Conservation (phyloP, 1,140 invertebrate species). For the Polypedilum vanderplanki region DNA sequence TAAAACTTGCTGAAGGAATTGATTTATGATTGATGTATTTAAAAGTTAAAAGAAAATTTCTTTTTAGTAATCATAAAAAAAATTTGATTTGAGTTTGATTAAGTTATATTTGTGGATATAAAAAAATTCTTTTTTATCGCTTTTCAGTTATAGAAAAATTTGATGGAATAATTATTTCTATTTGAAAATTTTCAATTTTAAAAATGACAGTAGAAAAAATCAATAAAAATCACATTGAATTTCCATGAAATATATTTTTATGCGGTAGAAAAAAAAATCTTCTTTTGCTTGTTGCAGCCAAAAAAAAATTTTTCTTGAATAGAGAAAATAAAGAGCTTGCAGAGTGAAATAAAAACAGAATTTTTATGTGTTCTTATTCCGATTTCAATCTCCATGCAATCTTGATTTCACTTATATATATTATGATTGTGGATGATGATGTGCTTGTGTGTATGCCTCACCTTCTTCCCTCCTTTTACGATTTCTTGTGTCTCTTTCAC, state of each 20-base stretch:
- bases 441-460: neutral
- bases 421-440: constrained; percentile 1
- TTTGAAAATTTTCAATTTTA: no score
- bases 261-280: constrained; percentile 2
- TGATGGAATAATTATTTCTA: no score
- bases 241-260: neutral
- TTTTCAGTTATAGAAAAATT: neutral
- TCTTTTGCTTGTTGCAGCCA: neutral
- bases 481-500: neutral
- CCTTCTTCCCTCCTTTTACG: neutral
- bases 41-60: no score
- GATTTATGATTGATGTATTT: constrained; percentile 27
- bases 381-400: constrained; percentile 6
- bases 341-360: constrained; percentile 9
- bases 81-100: no score
- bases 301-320: neutral
- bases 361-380: neutral
- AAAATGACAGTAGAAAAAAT: no score
- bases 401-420: constrained; percentile 3
- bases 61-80: no score
- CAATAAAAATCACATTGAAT: no score
- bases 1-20: neutral
- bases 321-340: no score
- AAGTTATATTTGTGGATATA: no score
- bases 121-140: neutral